These are phyloP conservation scores for Meloe dianella DNA, from an alignment of 2,888 invertebrate species.

Conservation along the genomic window DNA sequence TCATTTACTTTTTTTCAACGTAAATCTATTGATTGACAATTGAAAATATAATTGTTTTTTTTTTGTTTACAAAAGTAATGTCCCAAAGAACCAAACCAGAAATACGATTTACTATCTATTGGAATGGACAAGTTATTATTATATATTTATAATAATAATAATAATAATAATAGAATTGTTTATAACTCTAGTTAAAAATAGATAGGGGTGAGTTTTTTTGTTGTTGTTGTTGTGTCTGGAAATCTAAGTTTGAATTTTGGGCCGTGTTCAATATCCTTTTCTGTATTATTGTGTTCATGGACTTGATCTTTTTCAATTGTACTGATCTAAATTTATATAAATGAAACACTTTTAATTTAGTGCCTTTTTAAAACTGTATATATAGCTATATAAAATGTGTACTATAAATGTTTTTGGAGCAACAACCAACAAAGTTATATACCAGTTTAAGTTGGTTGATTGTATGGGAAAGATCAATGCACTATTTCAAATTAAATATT, in stretches of 20 bases:
- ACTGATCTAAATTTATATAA: neutral
- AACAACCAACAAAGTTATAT: neutral
- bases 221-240: too few relatives aligned
- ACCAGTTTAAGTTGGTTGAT: conserved; percentile 4
- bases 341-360: neutral
- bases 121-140: conserved; percentile 69
- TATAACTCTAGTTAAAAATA: neutral
- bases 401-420: neutral
- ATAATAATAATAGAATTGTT: too few relatives aligned
- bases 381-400: neutral
- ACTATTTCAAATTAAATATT: neutral
- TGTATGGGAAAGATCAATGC: neutral
- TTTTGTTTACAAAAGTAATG: conserved; percentile 59
- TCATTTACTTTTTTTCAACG: neutral
- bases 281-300: conserved; percentile 1
- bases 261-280: too few relatives aligned
- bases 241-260: neutral
- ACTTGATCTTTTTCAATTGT: neutral
- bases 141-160: conserved; percentile 63
- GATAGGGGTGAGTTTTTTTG: conserved; percentile 3
- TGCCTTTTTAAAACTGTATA: neutral
- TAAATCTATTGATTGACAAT: neutral
- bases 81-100: conserved; percentile 70
- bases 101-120: conserved; percentile 73
- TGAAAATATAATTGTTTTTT: too few relatives aligned